phyloP scores from a whole-genome alignment of 2,797 vertebrate genomes.

The Psittacula echo region DNA sequence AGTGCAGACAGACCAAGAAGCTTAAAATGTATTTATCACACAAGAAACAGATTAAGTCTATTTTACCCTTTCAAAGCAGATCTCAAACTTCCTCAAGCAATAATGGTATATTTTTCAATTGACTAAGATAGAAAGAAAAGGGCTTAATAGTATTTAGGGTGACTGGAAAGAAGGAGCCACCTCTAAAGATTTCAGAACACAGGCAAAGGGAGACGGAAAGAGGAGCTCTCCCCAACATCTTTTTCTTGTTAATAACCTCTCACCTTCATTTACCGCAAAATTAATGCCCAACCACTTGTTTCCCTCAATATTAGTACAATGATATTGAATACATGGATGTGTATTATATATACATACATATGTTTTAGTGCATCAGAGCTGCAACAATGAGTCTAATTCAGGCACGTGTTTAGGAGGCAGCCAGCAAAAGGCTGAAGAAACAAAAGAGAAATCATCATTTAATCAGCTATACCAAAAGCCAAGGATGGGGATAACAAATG shows the following conservation, averaged over 20 bases:
- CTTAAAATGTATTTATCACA: slow-evolving; percentile 17
- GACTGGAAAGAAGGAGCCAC: neutral
- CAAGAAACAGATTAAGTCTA: neutral
- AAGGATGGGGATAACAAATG: neutral
- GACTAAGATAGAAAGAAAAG: neutral
- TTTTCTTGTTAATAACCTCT: neutral
- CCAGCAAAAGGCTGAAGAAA: neutral
- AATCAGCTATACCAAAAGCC: neutral
- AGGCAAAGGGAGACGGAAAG: neutral
- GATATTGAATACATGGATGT: fast-evolving
- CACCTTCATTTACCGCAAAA: neutral
- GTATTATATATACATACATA: neutral
- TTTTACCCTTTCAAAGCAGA: slow-evolving; percentile 17
- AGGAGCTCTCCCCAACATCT: neutral
- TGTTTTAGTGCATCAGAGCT: neutral
- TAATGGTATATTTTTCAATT: neutral
- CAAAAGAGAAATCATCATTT: neutral
- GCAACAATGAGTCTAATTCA: neutral
- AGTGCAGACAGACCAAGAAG: neutral
- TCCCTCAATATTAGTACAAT: neutral
- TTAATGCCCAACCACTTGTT: neutral
- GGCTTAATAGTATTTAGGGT: slow-evolving; percentile 2
- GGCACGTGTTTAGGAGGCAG: neutral
- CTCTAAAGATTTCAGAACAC: neutral
- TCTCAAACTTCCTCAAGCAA: slow-evolving; percentile 8